Evolutionary conservation across 2,113 vertebrate species (phyloP).

Genomic region (Lichenostomus cassidix): DNA sequence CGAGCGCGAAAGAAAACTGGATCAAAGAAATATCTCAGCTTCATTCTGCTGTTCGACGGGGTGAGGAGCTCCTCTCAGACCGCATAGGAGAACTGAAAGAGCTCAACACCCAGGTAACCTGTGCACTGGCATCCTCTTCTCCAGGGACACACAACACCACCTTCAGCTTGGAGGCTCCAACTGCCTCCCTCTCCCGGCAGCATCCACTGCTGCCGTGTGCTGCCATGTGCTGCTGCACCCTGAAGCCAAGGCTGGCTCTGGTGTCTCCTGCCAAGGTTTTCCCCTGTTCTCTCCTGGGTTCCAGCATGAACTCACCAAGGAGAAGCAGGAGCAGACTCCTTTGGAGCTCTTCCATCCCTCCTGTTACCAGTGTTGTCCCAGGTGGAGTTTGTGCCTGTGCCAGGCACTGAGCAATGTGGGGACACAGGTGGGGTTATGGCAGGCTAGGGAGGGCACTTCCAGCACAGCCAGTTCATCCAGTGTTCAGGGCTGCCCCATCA

Average conservation of each 20-base stretch:
- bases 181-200: background rate
- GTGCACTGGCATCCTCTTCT: background rate
- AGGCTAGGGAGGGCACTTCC: background rate
- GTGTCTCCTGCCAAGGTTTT: background rate
- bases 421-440: background rate
- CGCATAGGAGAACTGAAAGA: conserved; percentile 42
- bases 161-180: background rate
- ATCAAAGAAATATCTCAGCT: conserved; percentile 39
- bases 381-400: background rate
- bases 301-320: background rate
- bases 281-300: background rate
- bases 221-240: background rate
- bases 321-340: background rate
- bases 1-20: conserved; percentile 56
- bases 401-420: background rate
- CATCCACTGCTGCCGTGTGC: background rate
- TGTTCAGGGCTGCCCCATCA: background rate
- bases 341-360: background rate
- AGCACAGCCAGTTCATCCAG: background rate
- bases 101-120: conserved; percentile 63
- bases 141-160: background rate
- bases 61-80: conserved; percentile 31
- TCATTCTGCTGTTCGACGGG: conserved; percentile 21
- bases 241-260: background rate
- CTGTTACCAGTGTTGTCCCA: background rate